Evolutionary conservation across 2,797 vertebrate species (phyloP).

Genomic region (Catamblyrhynchus diadema): DNA sequence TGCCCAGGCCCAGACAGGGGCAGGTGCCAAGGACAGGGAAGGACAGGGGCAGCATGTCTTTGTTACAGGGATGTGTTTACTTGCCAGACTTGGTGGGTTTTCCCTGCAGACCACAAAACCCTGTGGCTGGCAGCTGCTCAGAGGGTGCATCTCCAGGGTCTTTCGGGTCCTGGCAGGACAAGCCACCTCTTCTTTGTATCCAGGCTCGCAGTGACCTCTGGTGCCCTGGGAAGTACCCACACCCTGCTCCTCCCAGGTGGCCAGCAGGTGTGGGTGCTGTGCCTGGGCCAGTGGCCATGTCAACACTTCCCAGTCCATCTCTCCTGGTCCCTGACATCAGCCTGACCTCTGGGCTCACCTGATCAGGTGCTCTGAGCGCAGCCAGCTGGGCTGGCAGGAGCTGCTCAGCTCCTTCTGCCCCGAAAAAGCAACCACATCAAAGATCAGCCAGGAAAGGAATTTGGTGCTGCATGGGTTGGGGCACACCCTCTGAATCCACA

Average conservation of each 20-base stretch:
- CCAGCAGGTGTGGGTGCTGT: neutral
- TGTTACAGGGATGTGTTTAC: neutral
- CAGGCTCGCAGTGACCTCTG: fast-evolving
- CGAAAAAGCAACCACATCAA: fast-evolving
- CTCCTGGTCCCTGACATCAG: neutral
- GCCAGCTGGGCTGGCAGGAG: neutral
- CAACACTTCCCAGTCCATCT: neutral
- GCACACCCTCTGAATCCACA: neutral
- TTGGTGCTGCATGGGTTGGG: neutral
- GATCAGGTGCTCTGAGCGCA: neutral
- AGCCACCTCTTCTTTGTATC: neutral
- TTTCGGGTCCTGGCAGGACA: neutral
- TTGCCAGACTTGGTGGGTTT: neutral
- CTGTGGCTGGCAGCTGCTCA: fast-evolving
- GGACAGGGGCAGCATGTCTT: neutral
- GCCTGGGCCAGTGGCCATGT: neutral
- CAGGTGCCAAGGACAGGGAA: neutral
- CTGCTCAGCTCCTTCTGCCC: fast-evolving
- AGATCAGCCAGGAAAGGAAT: fast-evolving
- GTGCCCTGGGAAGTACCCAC: fast-evolving
- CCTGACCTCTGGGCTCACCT: neutral
- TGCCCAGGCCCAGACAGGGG: neutral
- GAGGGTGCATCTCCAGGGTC: neutral
- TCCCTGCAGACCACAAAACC: neutral
- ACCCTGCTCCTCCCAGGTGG: fast-evolving